Conservation (phyloP, 2,888 invertebrate genomes). For the Lasioglossum villosulum region DNA sequence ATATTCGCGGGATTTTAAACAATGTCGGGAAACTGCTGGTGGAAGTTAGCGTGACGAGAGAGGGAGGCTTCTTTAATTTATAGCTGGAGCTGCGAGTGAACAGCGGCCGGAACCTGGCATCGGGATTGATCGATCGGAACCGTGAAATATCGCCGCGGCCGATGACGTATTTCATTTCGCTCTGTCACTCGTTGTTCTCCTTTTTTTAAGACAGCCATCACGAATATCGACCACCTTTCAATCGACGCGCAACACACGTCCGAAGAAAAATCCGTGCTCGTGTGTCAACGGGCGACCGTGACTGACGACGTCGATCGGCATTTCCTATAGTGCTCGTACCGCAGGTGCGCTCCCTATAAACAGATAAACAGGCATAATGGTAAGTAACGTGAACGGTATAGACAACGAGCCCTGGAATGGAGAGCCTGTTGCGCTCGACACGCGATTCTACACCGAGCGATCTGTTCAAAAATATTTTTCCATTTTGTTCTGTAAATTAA, state of each 20-base stretch:
- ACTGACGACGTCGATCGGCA: constrained; percentile 11
- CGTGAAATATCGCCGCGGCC: constrained; percentile 68
- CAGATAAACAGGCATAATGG: background rate
- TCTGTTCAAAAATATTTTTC: background rate
- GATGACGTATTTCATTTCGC: constrained; percentile 72
- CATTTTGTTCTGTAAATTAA: no score
- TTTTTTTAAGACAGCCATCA: constrained; percentile 69
- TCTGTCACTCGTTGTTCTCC: constrained; percentile 55
- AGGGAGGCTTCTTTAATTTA: constrained; percentile 67
- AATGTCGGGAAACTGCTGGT: constrained; percentile 30
- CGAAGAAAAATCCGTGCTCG: constrained; percentile 53
- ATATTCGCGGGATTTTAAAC: background rate
- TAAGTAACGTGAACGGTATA: background rate
- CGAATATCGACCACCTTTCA: constrained; percentile 69
- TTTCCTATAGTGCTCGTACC: background rate
- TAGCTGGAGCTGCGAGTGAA: constrained; percentile 46
- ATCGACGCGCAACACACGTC: constrained; percentile 61
- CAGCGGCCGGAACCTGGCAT: constrained; percentile 61
- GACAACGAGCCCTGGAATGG: background rate
- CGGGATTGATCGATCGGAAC: constrained; percentile 68
- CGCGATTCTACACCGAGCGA: background rate
- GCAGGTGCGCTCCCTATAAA: constrained; percentile 1
- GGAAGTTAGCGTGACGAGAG: constrained; percentile 40
- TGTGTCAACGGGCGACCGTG: constrained; percentile 34
- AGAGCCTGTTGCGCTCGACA: constrained; percentile 16